Evolutionary conservation across 2,797 vertebrate species (phyloP).

Genomic region (Gymnopithys bicolor): DNA sequence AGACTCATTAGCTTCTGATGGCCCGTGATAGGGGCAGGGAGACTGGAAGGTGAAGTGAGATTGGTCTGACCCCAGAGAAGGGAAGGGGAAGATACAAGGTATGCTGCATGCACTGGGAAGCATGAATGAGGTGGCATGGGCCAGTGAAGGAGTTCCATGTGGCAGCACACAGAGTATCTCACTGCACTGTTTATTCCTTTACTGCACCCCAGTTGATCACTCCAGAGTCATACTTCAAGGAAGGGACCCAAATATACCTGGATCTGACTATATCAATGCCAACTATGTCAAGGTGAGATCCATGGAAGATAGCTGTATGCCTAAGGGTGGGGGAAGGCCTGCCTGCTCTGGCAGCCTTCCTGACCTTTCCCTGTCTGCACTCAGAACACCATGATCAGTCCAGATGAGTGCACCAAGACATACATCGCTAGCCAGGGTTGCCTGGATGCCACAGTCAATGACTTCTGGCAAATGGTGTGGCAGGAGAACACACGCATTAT

Average conservation of each 20-base stretch:
- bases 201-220: constrained; percentile 85
- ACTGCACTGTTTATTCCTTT: not conserved
- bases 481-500: constrained; percentile 90
- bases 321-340: not conserved
- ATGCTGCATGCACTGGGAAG: not conserved
- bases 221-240: constrained; percentile 88
- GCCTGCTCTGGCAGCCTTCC: not conserved
- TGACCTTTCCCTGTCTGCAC: not conserved
- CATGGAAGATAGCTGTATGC: not conserved
- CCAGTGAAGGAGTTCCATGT: not conserved
- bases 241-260: constrained; percentile 81
- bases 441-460: constrained; percentile 86
- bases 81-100: not conserved
- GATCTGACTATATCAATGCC: constrained; percentile 95
- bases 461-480: constrained; percentile 99
- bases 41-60: not conserved
- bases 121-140: accelerated
- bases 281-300: constrained; percentile 89
- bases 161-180: not conserved
- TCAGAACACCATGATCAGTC: constrained; percentile 77
- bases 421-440: constrained; percentile 97
- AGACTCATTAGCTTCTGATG: not conserved
- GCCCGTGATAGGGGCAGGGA: not conserved
- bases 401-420: constrained; percentile 80
- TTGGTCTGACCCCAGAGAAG: not conserved